phyloP scores from a whole-genome alignment of 2,113 vertebrate species.

The Mustela lutreola region DNA sequence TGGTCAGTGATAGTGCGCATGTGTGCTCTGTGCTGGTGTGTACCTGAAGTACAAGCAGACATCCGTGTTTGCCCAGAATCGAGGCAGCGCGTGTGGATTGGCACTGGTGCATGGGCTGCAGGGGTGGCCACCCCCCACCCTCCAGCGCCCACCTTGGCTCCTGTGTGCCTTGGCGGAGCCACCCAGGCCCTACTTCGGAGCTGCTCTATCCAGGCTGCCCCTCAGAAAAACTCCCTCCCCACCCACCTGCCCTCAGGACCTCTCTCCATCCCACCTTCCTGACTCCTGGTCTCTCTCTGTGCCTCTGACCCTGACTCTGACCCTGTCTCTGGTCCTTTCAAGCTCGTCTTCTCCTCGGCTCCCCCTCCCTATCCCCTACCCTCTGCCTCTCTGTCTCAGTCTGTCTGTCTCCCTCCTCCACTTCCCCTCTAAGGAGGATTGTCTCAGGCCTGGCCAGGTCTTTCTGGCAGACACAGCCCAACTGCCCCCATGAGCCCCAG shows the following conservation, averaged over 20 bases:
- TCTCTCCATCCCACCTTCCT: neutral
- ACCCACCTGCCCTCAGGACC: fast-evolving
- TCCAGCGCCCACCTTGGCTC: no score
- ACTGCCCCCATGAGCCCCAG: no score
- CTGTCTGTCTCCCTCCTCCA: neutral
- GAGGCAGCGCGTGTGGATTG: fast-evolving
- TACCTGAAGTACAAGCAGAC: no score
- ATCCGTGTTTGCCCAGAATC: fast-evolving
- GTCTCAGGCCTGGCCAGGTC: neutral
- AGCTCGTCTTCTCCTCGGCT: neutral
- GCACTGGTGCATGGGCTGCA: fast-evolving
- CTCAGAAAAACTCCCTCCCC: fast-evolving
- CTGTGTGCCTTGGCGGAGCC: no score
- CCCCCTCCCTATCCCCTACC: neutral
- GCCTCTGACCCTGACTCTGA: neutral
- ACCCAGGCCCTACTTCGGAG: neutral
- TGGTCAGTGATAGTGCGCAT: fast-evolving
- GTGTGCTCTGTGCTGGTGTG: neutral
- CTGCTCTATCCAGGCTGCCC: neutral
- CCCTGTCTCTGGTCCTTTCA: neutral
- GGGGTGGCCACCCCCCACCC: neutral
- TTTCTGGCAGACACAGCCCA: neutral
- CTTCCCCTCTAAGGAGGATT: neutral
- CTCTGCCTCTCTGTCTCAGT: neutral
- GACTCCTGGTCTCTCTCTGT: neutral